Evolutionary conservation across 2,113 vertebrate species (phyloP), one percentile per base, ranked within the genome.

Genomic region (Spheniscus mendiculus): DNA sequence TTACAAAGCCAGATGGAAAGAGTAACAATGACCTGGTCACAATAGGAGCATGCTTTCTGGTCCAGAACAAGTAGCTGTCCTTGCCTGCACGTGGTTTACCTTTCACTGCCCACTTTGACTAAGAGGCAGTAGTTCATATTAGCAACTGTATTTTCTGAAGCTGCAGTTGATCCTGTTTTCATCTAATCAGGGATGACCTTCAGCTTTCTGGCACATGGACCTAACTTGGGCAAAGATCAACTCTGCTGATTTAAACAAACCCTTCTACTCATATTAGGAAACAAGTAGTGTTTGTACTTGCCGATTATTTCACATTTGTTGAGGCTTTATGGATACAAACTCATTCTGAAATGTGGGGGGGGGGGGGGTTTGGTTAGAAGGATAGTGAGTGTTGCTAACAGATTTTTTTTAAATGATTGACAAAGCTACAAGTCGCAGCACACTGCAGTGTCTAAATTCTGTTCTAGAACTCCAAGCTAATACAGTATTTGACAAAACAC

Each of bases 401-500:
- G n/a, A 34, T 40, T 66, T 38, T 38, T 73, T 74, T 40, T 1
- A 36, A 76, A 76, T 91, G 90, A 94, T 25, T 92, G 95, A 93
- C 90, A 92, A 82, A 90, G 66, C 78, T 69, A 79, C 70, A 79
- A 82, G n/a, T 63, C 23, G 1, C 16, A 17, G 70, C 12, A 22
- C 58, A 65, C 76, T 65, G 82, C 67, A 73, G 63, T 20, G 38
- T 72, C 76, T 56, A 56, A 93, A 90, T 78, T 89, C 90, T 87
- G 30, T 71, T 84, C 92, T 44, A 83, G 55, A 89, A 49, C 81
- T 89, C 83, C 65, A 76, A 50, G 73, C 22, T 87, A 96, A 96
- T 69, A 74, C 29, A 65, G 69, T 32, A 50, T 86, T 90, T 95
- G 93, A 93, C 65, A 92, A 93, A 94, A 91, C 45, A 63, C 94